These are phyloP conservation scores for Microctenopoma lineatum DNA, from an alignment of 2,797 vertebrate genomes.

Conservation along the genomic window DNA sequence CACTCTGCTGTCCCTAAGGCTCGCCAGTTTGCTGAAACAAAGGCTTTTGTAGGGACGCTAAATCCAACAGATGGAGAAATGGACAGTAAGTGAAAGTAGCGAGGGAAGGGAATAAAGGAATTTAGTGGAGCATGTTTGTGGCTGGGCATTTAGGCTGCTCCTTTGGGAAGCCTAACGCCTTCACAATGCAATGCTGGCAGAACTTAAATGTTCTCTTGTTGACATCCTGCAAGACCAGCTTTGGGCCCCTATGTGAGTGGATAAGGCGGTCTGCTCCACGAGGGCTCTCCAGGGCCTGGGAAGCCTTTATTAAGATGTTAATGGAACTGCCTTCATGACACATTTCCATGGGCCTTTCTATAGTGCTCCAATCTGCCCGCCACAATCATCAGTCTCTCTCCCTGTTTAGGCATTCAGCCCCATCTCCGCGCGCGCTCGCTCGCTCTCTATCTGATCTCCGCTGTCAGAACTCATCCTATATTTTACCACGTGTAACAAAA, in stretches of 20 bases:
- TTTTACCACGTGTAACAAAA: conserved; percentile 76
- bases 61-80: conserved; percentile 84
- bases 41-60: conserved; percentile 80
- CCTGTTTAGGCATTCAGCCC: conserved; percentile 71
- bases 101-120: conserved; percentile 75
- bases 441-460: conserved; percentile 69
- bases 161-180: conserved; percentile 79
- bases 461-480: conserved; percentile 71
- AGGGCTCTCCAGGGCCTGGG: conserved; percentile 77
- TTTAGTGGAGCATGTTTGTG: conserved; percentile 78
- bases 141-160: conserved; percentile 67
- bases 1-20: conserved; percentile 61
- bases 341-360: conserved; percentile 81
- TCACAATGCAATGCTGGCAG: conserved; percentile 73
- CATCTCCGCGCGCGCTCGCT: conserved; percentile 60
- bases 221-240: conserved; percentile 64
- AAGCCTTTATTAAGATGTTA: conserved; percentile 86
- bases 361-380: conserved; percentile 68
- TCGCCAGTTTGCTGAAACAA: conserved; percentile 80
- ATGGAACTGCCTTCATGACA: conserved; percentile 85
- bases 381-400: conserved; percentile 72
- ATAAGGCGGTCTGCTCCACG: conserved; percentile 62
- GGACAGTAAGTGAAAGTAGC: conserved; percentile 81
- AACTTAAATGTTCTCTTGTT: conserved; percentile 70
- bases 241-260: conserved; percentile 57